These are phyloP conservation scores for Troglohyphantes excavatus DNA, from an alignment of 2,888 invertebrate species.

Conservation along the genomic window DNA sequence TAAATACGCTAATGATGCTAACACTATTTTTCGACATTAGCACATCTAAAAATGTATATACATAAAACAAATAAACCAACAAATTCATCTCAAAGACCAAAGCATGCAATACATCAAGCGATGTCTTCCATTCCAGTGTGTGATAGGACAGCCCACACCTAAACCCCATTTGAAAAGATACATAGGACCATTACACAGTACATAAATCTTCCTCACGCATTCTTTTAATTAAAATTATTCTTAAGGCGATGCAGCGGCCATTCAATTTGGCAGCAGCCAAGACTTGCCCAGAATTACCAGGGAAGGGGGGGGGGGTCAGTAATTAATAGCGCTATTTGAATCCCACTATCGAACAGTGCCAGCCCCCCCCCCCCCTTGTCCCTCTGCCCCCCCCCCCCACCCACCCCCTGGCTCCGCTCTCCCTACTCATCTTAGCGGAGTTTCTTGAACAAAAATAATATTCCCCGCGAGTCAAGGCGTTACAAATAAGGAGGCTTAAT, in stretches of 20 bases:
- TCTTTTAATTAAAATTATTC: slow-evolving; percentile 62
- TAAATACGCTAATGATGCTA: no score
- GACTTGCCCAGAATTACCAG: slow-evolving; percentile 11
- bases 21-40: not conserved
- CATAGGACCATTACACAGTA: slow-evolving; percentile 20
- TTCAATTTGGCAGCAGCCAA: slow-evolving; percentile 42
- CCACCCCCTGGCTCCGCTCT: no score
- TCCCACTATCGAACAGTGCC: slow-evolving; percentile 36
- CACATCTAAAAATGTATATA: not conserved
- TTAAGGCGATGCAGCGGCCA: slow-evolving; percentile 23
- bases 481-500: slow-evolving; percentile 71
- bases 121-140: not conserved
- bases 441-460: slow-evolving; percentile 67
- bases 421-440: slow-evolving; percentile 15
- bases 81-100: not conserved
- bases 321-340: slow-evolving; percentile 67
- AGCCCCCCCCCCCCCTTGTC: slow-evolving; percentile 16
- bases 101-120: not conserved
- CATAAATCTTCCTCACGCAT: slow-evolving; percentile 42
- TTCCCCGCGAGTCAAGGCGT: slow-evolving; percentile 54
- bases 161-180: slow-evolving; percentile 16
- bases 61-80: not conserved
- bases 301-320: slow-evolving; percentile 31
- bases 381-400: slow-evolving; percentile 16
- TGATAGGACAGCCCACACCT: not conserved